phyloP scores from a whole-genome alignment of 2,797 vertebrate genomes.

The Nannoperca australis region DNA sequence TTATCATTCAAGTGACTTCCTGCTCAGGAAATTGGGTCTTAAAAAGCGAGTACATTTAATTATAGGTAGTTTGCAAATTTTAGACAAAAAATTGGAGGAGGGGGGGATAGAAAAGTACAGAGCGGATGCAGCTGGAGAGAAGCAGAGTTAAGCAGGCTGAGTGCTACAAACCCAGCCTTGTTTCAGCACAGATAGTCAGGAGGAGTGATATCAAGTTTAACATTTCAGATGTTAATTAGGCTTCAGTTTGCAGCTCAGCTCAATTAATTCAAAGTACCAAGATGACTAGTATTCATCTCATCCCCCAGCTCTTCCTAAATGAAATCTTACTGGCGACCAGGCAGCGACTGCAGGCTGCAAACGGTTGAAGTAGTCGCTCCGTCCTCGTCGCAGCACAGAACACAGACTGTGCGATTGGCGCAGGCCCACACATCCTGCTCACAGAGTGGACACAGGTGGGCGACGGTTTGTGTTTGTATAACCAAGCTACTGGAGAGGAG shows the following conservation, averaged over 20 bases:
- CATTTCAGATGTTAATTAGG: constrained; percentile 76
- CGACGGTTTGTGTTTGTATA: constrained; percentile 69
- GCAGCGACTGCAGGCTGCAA: constrained; percentile 42
- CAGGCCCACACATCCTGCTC: constrained; percentile 67
- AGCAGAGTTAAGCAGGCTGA: constrained; percentile 39
- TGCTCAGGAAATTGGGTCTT: constrained; percentile 70
- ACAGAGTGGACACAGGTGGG: constrained; percentile 69
- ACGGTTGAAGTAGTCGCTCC: constrained; percentile 33
- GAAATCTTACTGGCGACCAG: constrained; percentile 47
- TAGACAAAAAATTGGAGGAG: constrained; percentile 32
- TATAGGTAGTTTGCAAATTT: constrained; percentile 68
- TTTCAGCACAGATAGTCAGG: constrained; percentile 37
- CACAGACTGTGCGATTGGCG: constrained; percentile 52
- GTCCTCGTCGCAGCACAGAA: constrained; percentile 50
- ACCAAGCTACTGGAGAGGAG: constrained; percentile 58
- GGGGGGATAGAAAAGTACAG: constrained; percentile 29
- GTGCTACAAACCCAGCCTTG: constrained; percentile 40
- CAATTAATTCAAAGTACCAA: constrained; percentile 67
- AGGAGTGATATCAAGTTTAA: constrained; percentile 60
- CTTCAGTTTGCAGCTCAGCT: constrained; percentile 60
- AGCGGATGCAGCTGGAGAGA: constrained; percentile 63
- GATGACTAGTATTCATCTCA: constrained; percentile 56
- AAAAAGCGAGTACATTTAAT: constrained; percentile 71
- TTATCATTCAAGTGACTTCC: constrained; percentile 72
- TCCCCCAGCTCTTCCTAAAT: constrained; percentile 44